Evolutionary conservation across 2,113 vertebrate species (phyloP), one percentile per base, ranked within the genome.

Genomic region (Aptenodytes patagonicus): DNA sequence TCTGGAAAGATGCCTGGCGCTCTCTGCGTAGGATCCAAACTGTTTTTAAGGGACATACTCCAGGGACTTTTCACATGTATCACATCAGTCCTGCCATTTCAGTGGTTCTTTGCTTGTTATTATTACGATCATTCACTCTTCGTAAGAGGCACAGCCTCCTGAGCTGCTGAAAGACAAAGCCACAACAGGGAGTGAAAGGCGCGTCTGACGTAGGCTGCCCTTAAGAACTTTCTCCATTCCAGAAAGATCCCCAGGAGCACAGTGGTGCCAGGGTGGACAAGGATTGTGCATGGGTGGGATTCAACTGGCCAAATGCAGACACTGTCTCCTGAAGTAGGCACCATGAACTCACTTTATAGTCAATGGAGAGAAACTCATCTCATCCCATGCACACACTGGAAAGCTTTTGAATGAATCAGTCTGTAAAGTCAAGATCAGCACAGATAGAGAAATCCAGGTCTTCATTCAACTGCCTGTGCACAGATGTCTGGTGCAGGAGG

Each of bases 171-270:
- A 85, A 91, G 75, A 68, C 21, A 82, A 73, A 90, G 65, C 18
- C 54, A 57, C 46, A 72, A 28, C 25, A 73, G 60, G 25, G 19
- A 72, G 13, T 32, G 34, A 82, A 68, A 77, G 12, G 60, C 19
- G 0, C 0, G 0, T 78, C 29, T 82, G 58, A 24, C 0, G 2
- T 17, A 78, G 52, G 18, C 60, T 89, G 71, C 21, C 31, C 38
- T 90, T 14, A 4, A 68, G 40, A 42, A 62, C 25, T 31, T 71
- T 26, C 32, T 46, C 26, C 1, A 0, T 69, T 70, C 24, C 61
- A 68, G 84, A 58, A 57, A 62, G 38, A 68, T 38, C 42, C 42
- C 49, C 38, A 70, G n/a, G 19, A 85, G 12, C n/a, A 76, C 2
- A 0, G 55, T 10, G 24, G 72, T n/a, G 38, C 22, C 0, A 1